phyloP scores from a whole-genome alignment of 1,140 invertebrate genomes.

The Sitobion miscanthi region DNA sequence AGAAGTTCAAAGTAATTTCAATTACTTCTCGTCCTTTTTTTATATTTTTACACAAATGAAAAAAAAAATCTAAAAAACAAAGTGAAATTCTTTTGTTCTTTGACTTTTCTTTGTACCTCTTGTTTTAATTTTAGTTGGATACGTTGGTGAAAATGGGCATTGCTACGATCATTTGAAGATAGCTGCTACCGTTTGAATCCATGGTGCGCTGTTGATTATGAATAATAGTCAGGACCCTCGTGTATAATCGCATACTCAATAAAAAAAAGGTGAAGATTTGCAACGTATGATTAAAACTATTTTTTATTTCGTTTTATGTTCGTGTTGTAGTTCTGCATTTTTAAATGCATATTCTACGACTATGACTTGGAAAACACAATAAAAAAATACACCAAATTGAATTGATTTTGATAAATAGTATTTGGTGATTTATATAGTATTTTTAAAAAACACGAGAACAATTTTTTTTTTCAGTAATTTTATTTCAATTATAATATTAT shows the following conservation, averaged over 20 bases:
- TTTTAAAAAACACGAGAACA: no score
- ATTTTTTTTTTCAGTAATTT: neutral
- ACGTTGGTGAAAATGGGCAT: neutral
- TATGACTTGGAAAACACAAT: neutral
- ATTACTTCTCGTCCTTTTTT: neutral
- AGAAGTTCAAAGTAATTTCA: neutral
- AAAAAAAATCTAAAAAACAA: neutral
- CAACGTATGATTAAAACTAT: neutral
- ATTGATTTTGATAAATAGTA: neutral
- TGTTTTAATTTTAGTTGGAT: conserved; percentile 12
- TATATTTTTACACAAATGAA: neutral
- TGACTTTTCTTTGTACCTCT: neutral
- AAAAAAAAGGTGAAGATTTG: neutral
- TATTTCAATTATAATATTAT: neutral
- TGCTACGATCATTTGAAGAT: neutral
- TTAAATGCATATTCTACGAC: neutral
- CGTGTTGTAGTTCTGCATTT: neutral
- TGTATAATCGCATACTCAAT: neutral
- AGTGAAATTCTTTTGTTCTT: neutral
- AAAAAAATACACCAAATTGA: neutral
- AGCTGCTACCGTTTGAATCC: neutral
- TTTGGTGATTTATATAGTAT: neutral
- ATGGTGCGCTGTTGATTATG: neutral
- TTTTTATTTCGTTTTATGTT: neutral
- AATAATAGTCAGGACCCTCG: neutral